Evolutionary conservation across 2,797 vertebrate species (phyloP), one percentile per base, ranked within the genome.

Genomic region (Mormyrops attenuatus): DNA sequence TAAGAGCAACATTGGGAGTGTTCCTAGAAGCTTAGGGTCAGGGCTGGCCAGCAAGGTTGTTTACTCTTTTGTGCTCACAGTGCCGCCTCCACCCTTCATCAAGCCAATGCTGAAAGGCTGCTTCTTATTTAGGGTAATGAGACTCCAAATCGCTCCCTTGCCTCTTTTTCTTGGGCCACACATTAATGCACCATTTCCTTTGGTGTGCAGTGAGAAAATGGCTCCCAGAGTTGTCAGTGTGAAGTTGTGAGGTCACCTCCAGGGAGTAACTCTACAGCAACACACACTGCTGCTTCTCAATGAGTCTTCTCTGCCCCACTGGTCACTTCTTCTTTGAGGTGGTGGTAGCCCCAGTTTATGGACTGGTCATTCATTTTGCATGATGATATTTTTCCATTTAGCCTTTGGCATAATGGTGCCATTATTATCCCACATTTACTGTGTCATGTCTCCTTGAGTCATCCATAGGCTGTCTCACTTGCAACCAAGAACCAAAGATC

Each of bases 101-200:
- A 93, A 91, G 93, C 94, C 94, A 55, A 80, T 91, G 93, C 92
- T 92, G 92, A 91, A 92, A 91, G 90, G 92, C 94, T 95, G 94
- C 94, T 94, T 95, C 93, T 94, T 92, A 93, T 95, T 95, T 93
- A 90, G 89, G 90, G 91, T 94, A 92, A 92, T 92, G 93, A 89
- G 22, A 88, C 91, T 93, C 92, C 92, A 92, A 94, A 94, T 89
- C 49, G 44, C 63, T 73, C 38, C 87, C 60, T 89, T 53, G 57
- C 89, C 85, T 57, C 85, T 69, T 38, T 57, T 87, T 80, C 50
- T 88, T 41, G n/a, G 86, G 88, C 85, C 55, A 82, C 90, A 90
- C 41, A 53, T 89, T 89, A 77, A 87, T 89, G 88, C 87, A 89
- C 89, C 88, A 90, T 95, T 95, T 95, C 95, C 95, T 95, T 91